Percentiles rank a stretch among this genome's conserved stretches.
These are phyloP conservation scores for Nomada fucata DNA, from an alignment of 2,888 invertebrate genomes.

Conservation along the genomic window DNA sequence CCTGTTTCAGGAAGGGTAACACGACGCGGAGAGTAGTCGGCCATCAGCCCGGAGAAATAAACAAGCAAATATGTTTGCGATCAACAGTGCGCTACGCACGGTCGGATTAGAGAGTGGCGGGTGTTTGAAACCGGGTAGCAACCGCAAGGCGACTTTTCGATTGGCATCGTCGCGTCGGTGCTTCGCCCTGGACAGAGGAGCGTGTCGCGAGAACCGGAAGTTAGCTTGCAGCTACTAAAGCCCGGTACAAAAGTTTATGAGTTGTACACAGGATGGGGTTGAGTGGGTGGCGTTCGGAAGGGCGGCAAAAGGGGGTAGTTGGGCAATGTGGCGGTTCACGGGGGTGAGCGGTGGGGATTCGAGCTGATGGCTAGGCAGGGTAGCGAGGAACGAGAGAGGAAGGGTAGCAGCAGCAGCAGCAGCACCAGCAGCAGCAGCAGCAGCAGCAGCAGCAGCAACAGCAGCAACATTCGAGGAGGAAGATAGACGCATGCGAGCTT, in stretches of 20 bases:
- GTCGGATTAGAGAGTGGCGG: background rate
- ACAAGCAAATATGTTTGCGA: slow-evolving; percentile 44
- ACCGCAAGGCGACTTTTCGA: slow-evolving; percentile 49
- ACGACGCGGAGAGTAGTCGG: slow-evolving; percentile 5
- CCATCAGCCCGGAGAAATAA: slow-evolving; percentile 36
- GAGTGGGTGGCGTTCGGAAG: slow-evolving; percentile 72
- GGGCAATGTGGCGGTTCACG: slow-evolving; percentile 67
- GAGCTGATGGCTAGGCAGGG: slow-evolving; percentile 50
- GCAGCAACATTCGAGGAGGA: slow-evolving; percentile 76
- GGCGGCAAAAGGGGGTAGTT: slow-evolving; percentile 68
- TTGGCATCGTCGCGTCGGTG: slow-evolving; percentile 56
- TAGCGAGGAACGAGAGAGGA: slow-evolving; percentile 50
- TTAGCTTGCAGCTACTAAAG: slow-evolving; percentile 80
- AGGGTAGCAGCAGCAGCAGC: slow-evolving; percentile 54
- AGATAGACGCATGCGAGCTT: slow-evolving; percentile 81
- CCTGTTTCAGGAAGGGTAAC: slow-evolving; percentile 18
- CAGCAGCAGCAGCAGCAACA: slow-evolving; percentile 61
- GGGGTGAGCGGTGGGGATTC: slow-evolving; percentile 46
- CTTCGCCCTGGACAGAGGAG: slow-evolving; percentile 65
- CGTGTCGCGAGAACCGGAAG: slow-evolving; percentile 78
- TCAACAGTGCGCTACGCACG: background rate
- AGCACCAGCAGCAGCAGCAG: too few species aligned
- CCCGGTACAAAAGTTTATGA: slow-evolving; percentile 82
- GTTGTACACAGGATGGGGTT: slow-evolving; percentile 73
- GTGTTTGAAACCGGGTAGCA: slow-evolving; percentile 17